Base-by-base conservation (phyloP, 2,888 invertebrate species). In the Nezara viridula region DNA sequence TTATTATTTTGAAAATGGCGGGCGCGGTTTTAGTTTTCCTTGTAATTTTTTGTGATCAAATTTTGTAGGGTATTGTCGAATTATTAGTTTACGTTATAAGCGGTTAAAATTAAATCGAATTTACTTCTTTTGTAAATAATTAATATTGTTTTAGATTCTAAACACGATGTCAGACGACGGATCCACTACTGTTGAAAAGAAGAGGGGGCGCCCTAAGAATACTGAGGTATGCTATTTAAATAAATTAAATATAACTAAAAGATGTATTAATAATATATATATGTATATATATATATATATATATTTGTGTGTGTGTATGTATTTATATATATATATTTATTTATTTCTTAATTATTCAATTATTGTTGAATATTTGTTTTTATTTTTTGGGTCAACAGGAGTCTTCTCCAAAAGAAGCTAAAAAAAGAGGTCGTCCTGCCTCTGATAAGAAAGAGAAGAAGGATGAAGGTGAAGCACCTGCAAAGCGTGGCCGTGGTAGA, bases 401-500 rank as follows among this genome's bases (percentile, higher is more conserved):
- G 47, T 44, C 60, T 32, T 85, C 89, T 9, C 87, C 89, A n/a
- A 90, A 89, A 86, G 90, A 89, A 88, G 90, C 90, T 1, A 90
- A 90, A 85, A 90, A 90, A 87, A 88, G 90, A 44, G 89, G 90
- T 27, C 89, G 90, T 24, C 90, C 90, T 40, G 89, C 90, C 0
- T 85, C 24, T 91, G 91, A 91, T 27, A 91, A 91, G 88, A 91
- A 91, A 86, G 91, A 91, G 88, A 91, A 90, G 89, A 90, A 91
- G 73, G 91, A 91, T 27, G 91, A 91, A 44, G 92, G 92, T 88
- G 92, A 91, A 85, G 90, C 92, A 10, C 94, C 94, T 73, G 94
- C 93, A 40, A 94, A 94, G 91, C 92, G 94, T 88, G 94, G 94
- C 19, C 93, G 94, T 73, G 94, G 94, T 81, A 92, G 94, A 90